Conservation (phyloP, 2,113 vertebrate species). For the Brachirus orientalis region DNA sequence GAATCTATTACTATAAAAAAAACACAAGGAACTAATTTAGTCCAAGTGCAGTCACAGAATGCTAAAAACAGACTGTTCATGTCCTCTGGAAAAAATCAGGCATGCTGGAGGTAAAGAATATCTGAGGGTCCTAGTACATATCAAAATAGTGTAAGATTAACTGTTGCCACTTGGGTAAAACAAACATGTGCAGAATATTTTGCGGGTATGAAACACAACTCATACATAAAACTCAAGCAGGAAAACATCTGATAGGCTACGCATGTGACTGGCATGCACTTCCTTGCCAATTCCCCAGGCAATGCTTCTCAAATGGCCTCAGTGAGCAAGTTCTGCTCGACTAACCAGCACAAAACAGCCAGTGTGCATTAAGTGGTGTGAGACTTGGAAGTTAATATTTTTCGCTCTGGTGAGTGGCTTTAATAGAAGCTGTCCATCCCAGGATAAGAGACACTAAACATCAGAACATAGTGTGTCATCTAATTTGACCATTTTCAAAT, state of each 20-base stretch:
- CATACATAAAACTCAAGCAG: conserved; percentile 3
- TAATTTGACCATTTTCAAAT: conserved; percentile 27
- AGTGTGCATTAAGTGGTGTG: conserved; percentile 60
- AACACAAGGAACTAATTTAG: too few relatives aligned
- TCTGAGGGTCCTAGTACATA: background rate
- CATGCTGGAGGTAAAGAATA: background rate
- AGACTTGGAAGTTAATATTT: conserved; percentile 60
- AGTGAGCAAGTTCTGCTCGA: conserved; percentile 66
- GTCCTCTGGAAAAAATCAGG: too few relatives aligned
- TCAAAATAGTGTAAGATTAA: background rate
- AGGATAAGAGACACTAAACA: conserved; percentile 36
- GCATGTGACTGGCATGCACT: conserved; percentile 44
- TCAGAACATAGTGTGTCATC: conserved; percentile 35
- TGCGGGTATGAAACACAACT: conserved; percentile 29
- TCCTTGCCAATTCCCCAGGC: conserved; percentile 41
- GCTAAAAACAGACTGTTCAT: too few relatives aligned
- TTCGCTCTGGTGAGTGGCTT: conserved; percentile 53
- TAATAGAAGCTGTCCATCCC: conserved; percentile 68
- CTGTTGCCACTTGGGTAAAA: background rate
- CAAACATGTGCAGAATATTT: background rate
- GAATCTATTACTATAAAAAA: too few relatives aligned
- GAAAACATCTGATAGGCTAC: conserved; percentile 23
- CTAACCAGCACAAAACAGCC: conserved; percentile 57
- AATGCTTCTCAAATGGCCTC: conserved; percentile 56
- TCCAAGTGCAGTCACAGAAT: too few relatives aligned